phyloP scores from a whole-genome alignment of 2,888 invertebrate species.

The Drosophila silvestris region DNA sequence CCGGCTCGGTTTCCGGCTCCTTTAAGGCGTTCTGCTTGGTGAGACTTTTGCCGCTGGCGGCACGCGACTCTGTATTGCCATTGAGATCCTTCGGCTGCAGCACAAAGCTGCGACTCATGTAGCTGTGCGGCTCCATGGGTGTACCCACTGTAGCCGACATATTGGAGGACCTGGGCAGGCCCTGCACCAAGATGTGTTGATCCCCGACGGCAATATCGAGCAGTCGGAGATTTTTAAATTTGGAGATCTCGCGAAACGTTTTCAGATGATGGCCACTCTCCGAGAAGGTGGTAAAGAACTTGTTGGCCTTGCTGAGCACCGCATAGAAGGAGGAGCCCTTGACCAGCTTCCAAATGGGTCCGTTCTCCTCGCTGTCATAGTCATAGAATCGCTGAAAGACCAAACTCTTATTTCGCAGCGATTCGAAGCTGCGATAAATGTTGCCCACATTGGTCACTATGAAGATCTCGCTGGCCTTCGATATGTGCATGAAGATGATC shows the following conservation, averaged over 20 bases:
- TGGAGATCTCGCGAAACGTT: conserved; percentile 85
- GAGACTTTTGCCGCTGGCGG: conserved; percentile 54
- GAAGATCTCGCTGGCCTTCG: conserved; percentile 84
- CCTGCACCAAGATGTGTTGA: conserved; percentile 83
- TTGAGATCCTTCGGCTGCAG: conserved; percentile 67
- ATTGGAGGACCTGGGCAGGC: conserved; percentile 80
- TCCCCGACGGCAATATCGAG: conserved; percentile 84
- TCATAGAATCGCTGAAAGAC: conserved; percentile 85
- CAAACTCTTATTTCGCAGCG: conserved; percentile 82
- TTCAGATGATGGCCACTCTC: conserved; percentile 85
- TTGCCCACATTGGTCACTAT: conserved; percentile 84
- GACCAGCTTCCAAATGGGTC: conserved; percentile 83
- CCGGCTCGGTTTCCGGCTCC: conserved; percentile 40
- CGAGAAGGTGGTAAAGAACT: conserved; percentile 85
- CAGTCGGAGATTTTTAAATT: conserved; percentile 83
- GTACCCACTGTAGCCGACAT: conserved; percentile 67
- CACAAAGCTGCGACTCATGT: conserved; percentile 76
- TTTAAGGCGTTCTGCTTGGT: conserved; percentile 52
- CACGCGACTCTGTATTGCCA: conserved; percentile 50
- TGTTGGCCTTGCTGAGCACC: conserved; percentile 83
- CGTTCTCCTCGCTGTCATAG: conserved; percentile 85
- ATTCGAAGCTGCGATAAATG: conserved; percentile 84
- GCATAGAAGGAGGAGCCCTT: conserved; percentile 84
- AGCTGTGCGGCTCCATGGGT: conserved; percentile 56
- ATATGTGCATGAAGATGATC: conserved; percentile 84